Base-by-base conservation (phyloP, 2,888 invertebrate species). In the Schrankia costaestrigalis region DNA sequence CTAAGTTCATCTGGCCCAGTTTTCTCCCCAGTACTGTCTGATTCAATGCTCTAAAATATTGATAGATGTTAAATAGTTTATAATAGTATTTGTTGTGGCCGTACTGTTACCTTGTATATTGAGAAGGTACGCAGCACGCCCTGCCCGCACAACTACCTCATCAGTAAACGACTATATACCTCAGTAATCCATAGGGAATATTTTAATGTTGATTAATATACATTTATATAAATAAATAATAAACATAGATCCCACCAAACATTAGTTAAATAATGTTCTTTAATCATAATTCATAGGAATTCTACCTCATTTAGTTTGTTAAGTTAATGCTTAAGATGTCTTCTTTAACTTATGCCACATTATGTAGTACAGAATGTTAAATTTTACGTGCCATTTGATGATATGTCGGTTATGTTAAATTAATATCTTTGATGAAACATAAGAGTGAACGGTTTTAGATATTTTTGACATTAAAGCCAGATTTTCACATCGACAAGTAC, bases 191-290 rank as follows among this genome's bases (percentile, higher is more conserved):
- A 77, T 84, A 84, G 80, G 71, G 71, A 67, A 66, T 81, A 78
- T 78, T 71, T 70, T 79, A 79, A 78, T 69, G 52, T n/a, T n/a
- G n/a, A 24, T 11, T 12, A 12, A 24, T 73, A 56, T n/a, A 58
- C 55, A 79, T 77, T 78, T 79, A 60, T 72, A n/a, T 71, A 72
- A 78, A 77, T 76, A 80, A 53, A 52, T 65, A 63, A 73, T 68
- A 72, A 70, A 65, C 71, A 63, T 83, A 71, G 74, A 82, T 84
- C 86, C 86, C 86, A 86, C 86, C 86, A 84, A 84, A 81, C 80
- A 65, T 78, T 80, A 83, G 74, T 65, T 71, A 56, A 65, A 61
- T 78, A 76, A 73, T 61, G 50, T 66, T 60, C 34, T 64, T 63
- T 78, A 71, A 74, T 74, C 71, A 74, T 79, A 78, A 80, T 25